Conservation (phyloP, 2,113 vertebrate genomes). For the Rhabdornis inornatus region DNA sequence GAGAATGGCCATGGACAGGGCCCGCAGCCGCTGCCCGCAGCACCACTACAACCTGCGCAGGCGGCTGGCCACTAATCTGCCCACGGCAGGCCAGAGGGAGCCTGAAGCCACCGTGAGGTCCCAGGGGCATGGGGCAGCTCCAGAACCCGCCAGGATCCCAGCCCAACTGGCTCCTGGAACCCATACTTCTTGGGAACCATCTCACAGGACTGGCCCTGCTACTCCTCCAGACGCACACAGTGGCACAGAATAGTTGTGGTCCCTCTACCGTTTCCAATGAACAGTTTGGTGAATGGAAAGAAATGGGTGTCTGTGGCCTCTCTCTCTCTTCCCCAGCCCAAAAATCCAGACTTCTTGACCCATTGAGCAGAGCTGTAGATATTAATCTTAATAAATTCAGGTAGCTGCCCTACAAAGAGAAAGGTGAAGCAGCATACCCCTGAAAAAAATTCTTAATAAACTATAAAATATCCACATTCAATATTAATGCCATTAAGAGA, state of each 20-base stretch:
- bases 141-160: neutral
- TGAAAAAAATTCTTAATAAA: neutral
- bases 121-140: neutral
- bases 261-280: rapidly evolving
- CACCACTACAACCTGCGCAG: neutral
- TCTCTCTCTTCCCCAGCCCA: neutral
- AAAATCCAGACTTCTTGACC: neutral
- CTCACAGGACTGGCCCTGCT: rapidly evolving
- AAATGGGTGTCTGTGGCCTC: neutral
- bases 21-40: neutral
- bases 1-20: neutral
- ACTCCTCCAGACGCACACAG: rapidly evolving
- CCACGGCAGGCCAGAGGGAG: rapidly evolving
- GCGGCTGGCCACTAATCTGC: rapidly evolving
- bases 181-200: rapidly evolving
- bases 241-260: neutral
- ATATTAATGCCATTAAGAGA: neutral
- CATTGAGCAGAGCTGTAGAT: neutral
- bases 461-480: neutral
- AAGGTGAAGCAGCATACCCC: neutral
- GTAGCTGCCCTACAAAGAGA: neutral
- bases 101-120: rapidly evolving
- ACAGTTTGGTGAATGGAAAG: neutral
- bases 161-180: rapidly evolving
- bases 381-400: neutral